Base-by-base conservation (phyloP, 1,140 invertebrate genomes). In the Melipona quadrifasciata region DNA sequence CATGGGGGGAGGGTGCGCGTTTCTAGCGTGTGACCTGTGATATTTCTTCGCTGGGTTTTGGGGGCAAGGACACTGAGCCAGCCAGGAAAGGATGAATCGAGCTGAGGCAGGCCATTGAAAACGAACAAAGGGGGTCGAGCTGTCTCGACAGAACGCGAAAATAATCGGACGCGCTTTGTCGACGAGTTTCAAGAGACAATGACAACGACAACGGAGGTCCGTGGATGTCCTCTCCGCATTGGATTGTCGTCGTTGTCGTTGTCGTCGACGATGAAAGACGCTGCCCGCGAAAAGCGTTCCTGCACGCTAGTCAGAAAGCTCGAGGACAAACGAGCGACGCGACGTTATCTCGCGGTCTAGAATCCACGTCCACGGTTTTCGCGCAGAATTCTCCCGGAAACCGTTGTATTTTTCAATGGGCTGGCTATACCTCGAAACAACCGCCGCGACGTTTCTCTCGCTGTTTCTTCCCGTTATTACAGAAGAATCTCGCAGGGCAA, bases 161-260 rank as follows among this genome's bases (percentile, higher is more conserved):
- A 87, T 87, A 89, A 89, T 87, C 86, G 85, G 75, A 51, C 76
- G 68, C 76, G 65, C 85, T 87, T 87, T 80, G 81, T 88, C 78
- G 65, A 53, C 61, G 58, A 65, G 21, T 19, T 58, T 70, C 79
- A 53, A 31, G 71, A 86, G 84, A 86, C 84, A 86, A 86, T 79
- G 81, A 76, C 68, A 55, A 82, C 64, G 64, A 64, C 5, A 6
- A 55, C 27, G 39, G 21, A 55, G 27, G 75, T 64, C 76, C 76
- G 39, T n/a, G 55, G 47, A 34, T n/a, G 76, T 12, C 31, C 64
- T 16, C 64, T 16, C 31, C 19, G 21, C 19, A 31, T 72, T 68
- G 57, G n/a, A 64, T 27, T 61, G 58, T 61, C 47, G 75, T 31
- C 51, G 39, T 27, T 55, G 57, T 76, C 27, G 51, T 39, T 55